Conservation (phyloP, 2,797 vertebrate genomes). For the Eleutherodactylus coqui region DNA sequence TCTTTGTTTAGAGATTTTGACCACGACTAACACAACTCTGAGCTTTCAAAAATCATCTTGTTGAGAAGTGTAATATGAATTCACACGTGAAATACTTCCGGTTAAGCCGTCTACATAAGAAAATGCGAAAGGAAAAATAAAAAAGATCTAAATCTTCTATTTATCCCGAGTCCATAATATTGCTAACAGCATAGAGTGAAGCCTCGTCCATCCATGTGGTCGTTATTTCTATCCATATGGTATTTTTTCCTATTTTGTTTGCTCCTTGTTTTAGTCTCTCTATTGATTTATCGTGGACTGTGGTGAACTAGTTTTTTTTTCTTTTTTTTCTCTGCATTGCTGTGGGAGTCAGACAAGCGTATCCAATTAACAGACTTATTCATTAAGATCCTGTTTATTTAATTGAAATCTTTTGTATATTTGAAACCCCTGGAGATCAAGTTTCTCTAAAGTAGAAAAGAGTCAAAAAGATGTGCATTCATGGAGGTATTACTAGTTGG, state of each 20-base stretch:
- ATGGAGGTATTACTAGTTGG: background rate
- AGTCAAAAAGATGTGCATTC: conserved; percentile 35
- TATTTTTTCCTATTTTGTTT: too few relatives aligned
- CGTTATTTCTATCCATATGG: too few relatives aligned
- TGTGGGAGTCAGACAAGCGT: conserved; percentile 57
- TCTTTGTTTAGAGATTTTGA: background rate
- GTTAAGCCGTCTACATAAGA: background rate
- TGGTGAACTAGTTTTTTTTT: conserved; percentile 22
- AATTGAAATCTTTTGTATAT: conserved; percentile 60
- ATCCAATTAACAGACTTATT: conserved; percentile 62
- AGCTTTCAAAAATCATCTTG: background rate
- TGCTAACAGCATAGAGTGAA: too few relatives aligned
- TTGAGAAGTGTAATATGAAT: too few relatives aligned
- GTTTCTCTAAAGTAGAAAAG: conserved; percentile 44
- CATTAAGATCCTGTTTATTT: conserved; percentile 60
- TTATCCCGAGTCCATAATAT: too few relatives aligned
- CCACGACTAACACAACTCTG: background rate
- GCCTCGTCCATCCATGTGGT: too few relatives aligned
- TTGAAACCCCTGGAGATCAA: conserved; percentile 53
- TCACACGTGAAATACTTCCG: background rate
- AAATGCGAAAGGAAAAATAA: background rate
- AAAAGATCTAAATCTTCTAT: background rate
- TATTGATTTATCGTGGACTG: conserved; percentile 26
- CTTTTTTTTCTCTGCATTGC: conserved; percentile 23
- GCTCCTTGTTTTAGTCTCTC: conserved; percentile 1